A percentile compares a stretch with the other conserved stretches of the same genome.
These are phyloP conservation scores for Proterorhinus semilunaris DNA, from an alignment of 2,113 vertebrate genomes.

Conservation along the genomic window DNA sequence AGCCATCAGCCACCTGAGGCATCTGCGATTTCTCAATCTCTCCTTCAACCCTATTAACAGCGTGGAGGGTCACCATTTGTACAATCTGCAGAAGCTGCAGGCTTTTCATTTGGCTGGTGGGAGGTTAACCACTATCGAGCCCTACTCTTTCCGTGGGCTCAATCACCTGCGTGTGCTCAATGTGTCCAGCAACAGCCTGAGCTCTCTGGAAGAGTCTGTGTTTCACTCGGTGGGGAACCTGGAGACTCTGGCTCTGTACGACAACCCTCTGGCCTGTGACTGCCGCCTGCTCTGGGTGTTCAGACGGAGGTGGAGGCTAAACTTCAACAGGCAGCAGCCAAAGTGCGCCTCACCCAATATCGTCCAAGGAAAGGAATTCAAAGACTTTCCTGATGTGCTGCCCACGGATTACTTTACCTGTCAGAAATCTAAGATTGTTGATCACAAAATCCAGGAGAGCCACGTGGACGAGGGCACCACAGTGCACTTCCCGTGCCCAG, in stretches of 20 bases:
- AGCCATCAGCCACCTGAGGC: conserved; percentile 91
- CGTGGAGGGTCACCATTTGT: conserved; percentile 92
- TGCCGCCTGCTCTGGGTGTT: conserved; percentile 98
- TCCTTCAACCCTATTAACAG: conserved; percentile 93
- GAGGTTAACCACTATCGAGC: conserved; percentile 86
- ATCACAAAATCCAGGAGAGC: conserved; percentile 90
- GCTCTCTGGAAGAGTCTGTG: conserved; percentile 91
- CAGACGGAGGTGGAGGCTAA: conserved; percentile 93
- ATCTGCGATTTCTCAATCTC: conserved; percentile 93
- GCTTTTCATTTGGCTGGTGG: conserved; percentile 94
- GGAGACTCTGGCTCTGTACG: conserved; percentile 93
- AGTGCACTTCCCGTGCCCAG: conserved; percentile 88
- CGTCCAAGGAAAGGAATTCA: conserved; percentile 94
- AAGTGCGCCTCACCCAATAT: conserved; percentile 86
- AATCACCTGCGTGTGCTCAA: conserved; percentile 95
- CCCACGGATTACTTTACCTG: conserved; percentile 91
- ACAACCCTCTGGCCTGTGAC: conserved; percentile 94
- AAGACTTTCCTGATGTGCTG: conserved; percentile 93
- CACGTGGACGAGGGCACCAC: conserved; percentile 96
- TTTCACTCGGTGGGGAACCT: conserved; percentile 98
- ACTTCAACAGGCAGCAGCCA: conserved; percentile 94
- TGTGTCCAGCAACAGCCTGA: conserved; percentile 90
- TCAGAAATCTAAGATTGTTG: conserved; percentile 88
- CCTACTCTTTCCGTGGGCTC: conserved; percentile 93
- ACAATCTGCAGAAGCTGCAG: conserved; percentile 91